Evolutionary conservation across 2,888 invertebrate species (phyloP), one percentile per base, ranked within the genome.

Genomic region (Tinea semifulvella): DNA sequence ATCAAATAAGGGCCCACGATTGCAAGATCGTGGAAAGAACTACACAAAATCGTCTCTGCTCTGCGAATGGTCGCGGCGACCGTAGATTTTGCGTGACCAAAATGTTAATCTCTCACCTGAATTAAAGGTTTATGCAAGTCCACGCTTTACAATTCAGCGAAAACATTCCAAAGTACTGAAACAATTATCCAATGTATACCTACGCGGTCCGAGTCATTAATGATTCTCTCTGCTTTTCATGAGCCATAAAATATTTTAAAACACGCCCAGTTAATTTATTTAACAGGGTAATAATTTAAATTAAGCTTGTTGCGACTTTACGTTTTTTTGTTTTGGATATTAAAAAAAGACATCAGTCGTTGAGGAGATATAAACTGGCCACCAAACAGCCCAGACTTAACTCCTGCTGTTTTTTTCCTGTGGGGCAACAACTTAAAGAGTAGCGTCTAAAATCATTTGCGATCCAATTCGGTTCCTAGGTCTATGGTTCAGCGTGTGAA

Each of bases 91-190:
- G 14, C 51, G 49, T 49, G 51, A 51, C 51, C 49, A 44, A 47
- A 51, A 49, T 51, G 42, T 48, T 51, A 51, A 51, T 47, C 43
- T 49, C 46, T 48, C 48, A 49, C 48, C 47, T 47, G 48, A 49
- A 51, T 47, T 48, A 51, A 51, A 48, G 48, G 46, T 48, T 51
- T 51, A 51, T 51, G 49, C 50, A 49, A 46, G 49, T 45, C 27
- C 47, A 45, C 43, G 43, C 48, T 40, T 46, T 44, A 28, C 38
- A 45, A 48, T 50, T 47, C 42, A 20, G 25, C 22, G 39, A 44
- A 47, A 48, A 48, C 25, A 42, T 47, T 49, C 43, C 43, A 47
- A 45, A 43, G 28, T 28, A 19, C 20, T 28, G 18, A 28, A 43
- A 43, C 31, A 43, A 28, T 27, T 43, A 11, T 43, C 44, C 31